Base-by-base conservation (phyloP, 2,888 invertebrate genomes). In the Meganola albula region DNA sequence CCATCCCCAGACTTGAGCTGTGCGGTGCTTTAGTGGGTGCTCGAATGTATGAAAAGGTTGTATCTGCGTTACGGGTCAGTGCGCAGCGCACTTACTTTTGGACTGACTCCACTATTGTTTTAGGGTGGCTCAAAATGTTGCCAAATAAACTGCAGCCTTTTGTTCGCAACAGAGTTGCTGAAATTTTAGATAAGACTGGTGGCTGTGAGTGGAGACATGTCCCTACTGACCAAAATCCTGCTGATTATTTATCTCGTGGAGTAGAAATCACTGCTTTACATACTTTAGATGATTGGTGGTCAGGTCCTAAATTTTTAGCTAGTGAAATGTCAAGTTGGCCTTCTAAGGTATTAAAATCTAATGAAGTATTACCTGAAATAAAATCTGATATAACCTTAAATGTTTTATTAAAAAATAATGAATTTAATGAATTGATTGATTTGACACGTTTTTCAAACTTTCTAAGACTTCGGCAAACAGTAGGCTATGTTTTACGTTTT, bases 1-100 rank as follows among this genome's bases (percentile, higher is more conserved):
- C 63, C 1, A 55, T 62, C 11, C 59, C 61, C 0, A 44, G 60
- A 0, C 27, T 58, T 0, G 58, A 63, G 29, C 25, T 59, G 0
- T 53, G 52, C 6, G 57, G 37, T 0, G 55, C 56, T 0, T 20
- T 56, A 6, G 34, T 58, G 0, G 47, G 46, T 0, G 40, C 52
- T 5, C 26, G 34, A 6, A 34, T 61, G 2, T 18, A 12, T 2
- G 36, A 35, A 3, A 26, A 36, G 2, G 48, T 53, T 0, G 1
- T 28, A 6, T 28, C 33, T 0, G 30, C 47, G 0, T 8, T 55
- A 1, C 20, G 48, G 16, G 31, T 27, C 16, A 18, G 9, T 4
- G 33, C 39, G 1, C 12, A 12, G 1, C 27, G 26, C 1, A 14
- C 41, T n/a, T 3, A 45, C 0, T 36, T 47, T 20, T 60, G 56